Evolutionary conservation across 37 sponge, comb jelly and placozoan genomes (phyloP).

Genomic region (Chondrilla cf. caribensis): DNA sequence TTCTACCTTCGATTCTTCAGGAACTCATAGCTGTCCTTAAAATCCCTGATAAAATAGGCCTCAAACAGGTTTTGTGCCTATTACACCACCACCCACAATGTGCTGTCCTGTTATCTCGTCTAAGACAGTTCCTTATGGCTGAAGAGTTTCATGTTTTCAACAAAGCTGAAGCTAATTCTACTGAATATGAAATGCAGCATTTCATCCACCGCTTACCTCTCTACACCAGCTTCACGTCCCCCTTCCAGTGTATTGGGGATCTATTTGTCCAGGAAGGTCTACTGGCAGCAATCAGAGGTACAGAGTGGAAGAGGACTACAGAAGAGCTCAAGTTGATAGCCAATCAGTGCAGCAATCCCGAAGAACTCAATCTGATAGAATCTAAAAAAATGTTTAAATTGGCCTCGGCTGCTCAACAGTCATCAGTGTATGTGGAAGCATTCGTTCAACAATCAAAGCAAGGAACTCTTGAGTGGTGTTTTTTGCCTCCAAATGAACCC

Average conservation of each 20-base stretch:
- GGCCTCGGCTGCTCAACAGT: neutral
- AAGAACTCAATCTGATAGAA: too few relatives aligned
- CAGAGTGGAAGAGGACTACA: neutral
- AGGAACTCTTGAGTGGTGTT: too few relatives aligned
- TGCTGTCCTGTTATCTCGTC: neutral
- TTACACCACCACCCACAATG: neutral
- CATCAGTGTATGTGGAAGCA: neutral
- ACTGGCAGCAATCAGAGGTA: neutral
- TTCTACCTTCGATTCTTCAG: too few relatives aligned
- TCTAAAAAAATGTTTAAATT: neutral
- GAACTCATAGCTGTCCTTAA: too few relatives aligned
- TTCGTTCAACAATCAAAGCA: neutral
- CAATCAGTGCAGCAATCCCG: neutral
- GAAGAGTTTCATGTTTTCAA: too few relatives aligned
- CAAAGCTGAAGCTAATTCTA: too few relatives aligned
- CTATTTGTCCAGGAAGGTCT: slow-evolving; percentile 1
- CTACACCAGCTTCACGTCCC: neutral
- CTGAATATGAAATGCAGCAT: too few relatives aligned
- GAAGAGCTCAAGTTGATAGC: neutral
- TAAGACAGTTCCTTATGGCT: too few relatives aligned
- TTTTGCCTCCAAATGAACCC: too few relatives aligned
- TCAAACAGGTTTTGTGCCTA: neutral
- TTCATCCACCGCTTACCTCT: neutral
- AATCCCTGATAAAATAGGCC: too few relatives aligned
- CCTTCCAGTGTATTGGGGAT: neutral